These are phyloP conservation scores for Zonotrichia leucophrys DNA, from an alignment of 2,113 vertebrate species.

Conservation along the genomic window DNA sequence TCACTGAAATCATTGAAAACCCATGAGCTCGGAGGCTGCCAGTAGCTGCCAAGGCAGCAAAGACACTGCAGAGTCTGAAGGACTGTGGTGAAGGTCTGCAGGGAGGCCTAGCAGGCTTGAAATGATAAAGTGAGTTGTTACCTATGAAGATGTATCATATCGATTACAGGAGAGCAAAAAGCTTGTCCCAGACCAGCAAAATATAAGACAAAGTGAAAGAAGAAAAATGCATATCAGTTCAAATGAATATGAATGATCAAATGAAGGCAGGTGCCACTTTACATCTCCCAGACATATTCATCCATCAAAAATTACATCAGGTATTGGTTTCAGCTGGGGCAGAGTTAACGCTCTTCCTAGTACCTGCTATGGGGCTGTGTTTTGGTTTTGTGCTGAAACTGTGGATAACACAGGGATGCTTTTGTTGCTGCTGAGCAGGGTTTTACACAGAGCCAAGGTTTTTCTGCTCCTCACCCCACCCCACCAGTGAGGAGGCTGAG, in stretches of 20 bases:
- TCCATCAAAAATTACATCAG: background rate
- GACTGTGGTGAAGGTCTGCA: background rate
- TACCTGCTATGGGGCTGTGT: background rate
- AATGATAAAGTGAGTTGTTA: constrained; percentile 11
- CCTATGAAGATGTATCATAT: background rate
- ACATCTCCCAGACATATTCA: background rate
- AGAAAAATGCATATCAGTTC: background rate
- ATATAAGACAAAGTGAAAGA: background rate
- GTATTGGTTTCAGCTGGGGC: background rate
- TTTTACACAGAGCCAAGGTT: background rate
- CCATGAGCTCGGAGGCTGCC: background rate
- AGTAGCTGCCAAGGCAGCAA: background rate
- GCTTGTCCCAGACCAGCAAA: background rate
- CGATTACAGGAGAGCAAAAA: background rate
- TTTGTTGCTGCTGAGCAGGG: background rate
- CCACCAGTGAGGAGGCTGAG: background rate
- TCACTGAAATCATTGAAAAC: background rate
- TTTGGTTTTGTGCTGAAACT: background rate
- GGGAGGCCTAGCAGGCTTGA: background rate
- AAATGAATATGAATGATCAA: background rate
- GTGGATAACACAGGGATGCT: background rate
- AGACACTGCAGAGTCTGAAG: background rate
- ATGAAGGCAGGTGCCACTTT: background rate
- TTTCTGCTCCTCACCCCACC: background rate
- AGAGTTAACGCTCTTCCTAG: background rate